Evolutionary conservation across 2,797 vertebrate species (phyloP), one percentile per base, ranked within the genome.

Genomic region (Sciurus carolinensis): DNA sequence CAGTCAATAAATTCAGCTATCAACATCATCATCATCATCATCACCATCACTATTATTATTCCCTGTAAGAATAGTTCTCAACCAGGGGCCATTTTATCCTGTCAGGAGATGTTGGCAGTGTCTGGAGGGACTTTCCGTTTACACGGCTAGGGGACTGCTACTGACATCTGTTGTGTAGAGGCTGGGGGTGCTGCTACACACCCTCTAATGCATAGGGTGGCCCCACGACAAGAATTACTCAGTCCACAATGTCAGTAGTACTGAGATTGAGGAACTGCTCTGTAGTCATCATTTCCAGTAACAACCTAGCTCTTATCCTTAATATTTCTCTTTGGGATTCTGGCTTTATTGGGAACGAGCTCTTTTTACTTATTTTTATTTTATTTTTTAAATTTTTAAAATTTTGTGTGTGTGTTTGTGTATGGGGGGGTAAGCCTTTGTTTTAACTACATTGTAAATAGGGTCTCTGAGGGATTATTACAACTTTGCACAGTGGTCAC

Each of bases 391-490:
- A 57, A 7, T 7, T 57, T 57, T 57, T 50, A 13, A 47, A 9
- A 47, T 47, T 47, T 7, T 47, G 44, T 47, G 44, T 47, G 44
- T 50, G 6, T 57, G 6, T 57, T 7, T 57, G 20, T 57, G 18
- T 39, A 5, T 22, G 54, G 20, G 54, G 7, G 50, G 54, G 20
- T 57, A 90, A 72, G 66, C 66, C 66, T 76, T 22, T 71, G 20
- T 89, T 92, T 85, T 47, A 79, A 79, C 54, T 85, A 54, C 64
- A 66, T 67, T 81, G 6, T 81, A 26, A 73, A 69, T 86, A 84
- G 52, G 10, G 36, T 73, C 22, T 28, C 66, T 86, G 66, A 90
- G 42, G 22, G 10, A 77, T 44, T 71, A 62, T 83, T 22, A 36
- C 62, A 39, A 36, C 52, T 92, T 36, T 79, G 54, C 39, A 85